Percentiles rank a stretch among this genome's conserved stretches.
phyloP scores from a whole-genome alignment of 2,113 vertebrate species.

The Heterochromis multidens region DNA sequence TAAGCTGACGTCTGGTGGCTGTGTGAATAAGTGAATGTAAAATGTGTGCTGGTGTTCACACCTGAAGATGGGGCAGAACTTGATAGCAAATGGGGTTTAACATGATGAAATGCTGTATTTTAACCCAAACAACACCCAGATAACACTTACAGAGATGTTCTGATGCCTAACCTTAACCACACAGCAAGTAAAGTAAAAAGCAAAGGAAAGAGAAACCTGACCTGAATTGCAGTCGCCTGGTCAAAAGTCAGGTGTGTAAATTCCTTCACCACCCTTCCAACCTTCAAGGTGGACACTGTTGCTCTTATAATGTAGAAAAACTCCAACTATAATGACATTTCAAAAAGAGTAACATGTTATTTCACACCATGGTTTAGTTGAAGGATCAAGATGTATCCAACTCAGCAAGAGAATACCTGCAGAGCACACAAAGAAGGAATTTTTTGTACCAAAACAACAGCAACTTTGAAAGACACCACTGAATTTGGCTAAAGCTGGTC shows the following conservation, averaged over 20 bases:
- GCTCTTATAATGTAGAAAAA: not conserved
- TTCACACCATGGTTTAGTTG: not conserved
- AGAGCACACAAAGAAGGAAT: not conserved
- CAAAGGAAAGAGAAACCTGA: too few species aligned
- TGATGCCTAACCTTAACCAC: too few species aligned
- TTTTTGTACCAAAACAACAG: not conserved
- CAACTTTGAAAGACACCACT: not conserved
- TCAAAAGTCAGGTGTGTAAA: not conserved
- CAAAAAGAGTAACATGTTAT: not conserved
- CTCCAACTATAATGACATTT: not conserved
- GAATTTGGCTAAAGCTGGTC: not conserved
- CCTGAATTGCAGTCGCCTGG: too few species aligned
- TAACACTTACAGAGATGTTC: too few species aligned
- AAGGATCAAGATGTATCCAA: not conserved
- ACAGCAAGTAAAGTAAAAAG: not conserved
- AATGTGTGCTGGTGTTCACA: not conserved
- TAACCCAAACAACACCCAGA: not conserved
- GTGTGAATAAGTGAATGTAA: not conserved
- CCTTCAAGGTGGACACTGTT: not conserved
- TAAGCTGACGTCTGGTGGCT: not conserved
- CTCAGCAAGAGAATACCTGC: not conserved
- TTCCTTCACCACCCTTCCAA: rapidly evolving
- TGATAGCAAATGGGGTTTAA: not conserved
- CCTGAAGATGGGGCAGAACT: too few species aligned
- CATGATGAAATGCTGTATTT: not conserved